These are phyloP conservation scores for Nothura maculosa DNA, from an alignment of 2,797 vertebrate species.

Conservation along the genomic window DNA sequence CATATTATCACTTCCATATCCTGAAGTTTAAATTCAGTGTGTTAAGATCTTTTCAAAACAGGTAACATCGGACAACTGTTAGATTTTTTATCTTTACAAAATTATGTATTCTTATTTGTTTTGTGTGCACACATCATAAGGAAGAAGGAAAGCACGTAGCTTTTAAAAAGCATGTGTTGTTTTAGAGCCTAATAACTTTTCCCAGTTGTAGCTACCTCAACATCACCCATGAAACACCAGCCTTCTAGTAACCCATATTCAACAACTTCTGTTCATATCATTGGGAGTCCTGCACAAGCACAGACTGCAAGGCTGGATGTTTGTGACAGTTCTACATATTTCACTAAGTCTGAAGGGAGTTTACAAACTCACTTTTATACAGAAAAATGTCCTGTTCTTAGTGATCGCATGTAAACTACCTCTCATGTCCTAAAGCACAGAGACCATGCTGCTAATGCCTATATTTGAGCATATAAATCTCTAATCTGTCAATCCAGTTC, in stretches of 20 bases:
- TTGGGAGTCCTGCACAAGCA: background rate
- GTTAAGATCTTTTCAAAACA: background rate
- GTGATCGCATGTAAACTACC: constrained; percentile 3
- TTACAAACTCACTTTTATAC: background rate
- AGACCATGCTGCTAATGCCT: constrained; percentile 41
- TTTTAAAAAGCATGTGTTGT: background rate
- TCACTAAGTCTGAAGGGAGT: background rate
- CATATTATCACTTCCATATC: background rate
- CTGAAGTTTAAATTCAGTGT: background rate
- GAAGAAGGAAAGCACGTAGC: background rate
- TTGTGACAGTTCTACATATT: background rate
- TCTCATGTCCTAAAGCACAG: background rate
- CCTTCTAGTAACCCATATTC: background rate
- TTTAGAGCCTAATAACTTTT: background rate
- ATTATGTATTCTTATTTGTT: background rate
- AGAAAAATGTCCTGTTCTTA: background rate
- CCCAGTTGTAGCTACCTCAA: background rate
- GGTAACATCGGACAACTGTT: background rate
- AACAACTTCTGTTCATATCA: background rate
- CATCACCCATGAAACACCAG: background rate
- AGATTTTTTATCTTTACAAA: background rate
- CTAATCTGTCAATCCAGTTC: constrained; percentile 30
- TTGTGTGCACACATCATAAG: background rate
- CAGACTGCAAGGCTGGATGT: background rate
- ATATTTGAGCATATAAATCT: constrained; percentile 59